Base-by-base conservation (phyloP, 2,113 vertebrate species). In the Rhinopithecus roxellana region DNA sequence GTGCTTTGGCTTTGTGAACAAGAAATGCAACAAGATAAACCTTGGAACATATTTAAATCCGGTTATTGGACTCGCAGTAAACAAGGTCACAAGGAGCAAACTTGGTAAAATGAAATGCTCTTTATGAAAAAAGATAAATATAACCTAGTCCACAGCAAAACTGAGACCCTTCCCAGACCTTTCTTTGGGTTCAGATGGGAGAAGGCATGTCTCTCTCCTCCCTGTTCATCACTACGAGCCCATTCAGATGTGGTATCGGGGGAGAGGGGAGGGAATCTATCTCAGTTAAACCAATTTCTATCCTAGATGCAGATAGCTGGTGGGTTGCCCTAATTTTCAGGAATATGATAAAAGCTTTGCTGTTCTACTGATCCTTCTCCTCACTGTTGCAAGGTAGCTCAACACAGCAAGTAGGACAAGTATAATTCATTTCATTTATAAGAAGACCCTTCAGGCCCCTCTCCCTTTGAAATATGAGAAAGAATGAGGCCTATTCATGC, bases 401-500 rank as follows among this genome's bases (percentile, higher is more conserved):
- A 69, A 43, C 30, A 78, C 6, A 93, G 67, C 5, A 74, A 88
- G 32, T 17, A 90, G 59, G 45, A 50, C 23, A 95, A 84, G 17
- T 40, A 38, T 23, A 57, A 95, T 87, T 84, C 45, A 84, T 95
- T 88, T 64, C 16, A 81, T 27, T 12, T 88, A 12, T n/a, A 83
- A 93, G 43, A 92, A 81, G 1, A 32, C 8, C 4, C 6, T 83
- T 72, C 16, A 57, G 16, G 50, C 6, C 9, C 43, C 3, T 69
- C 30, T 90, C 30, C 74, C 48, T 64, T 94, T 90, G 67, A 96
- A 96, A 87, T 90, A 55, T 57, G 43, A 89, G n/a, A 11, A 59
- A 82, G 30, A 95, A 87, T 93, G 70, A 82, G 32, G 90, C 9
- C 4, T 57, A 77, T 80, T 94, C 57, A 59, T 81, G 40, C 45